Base-by-base conservation (phyloP, 1,140 invertebrate genomes). In the Cyclina sinensis region DNA sequence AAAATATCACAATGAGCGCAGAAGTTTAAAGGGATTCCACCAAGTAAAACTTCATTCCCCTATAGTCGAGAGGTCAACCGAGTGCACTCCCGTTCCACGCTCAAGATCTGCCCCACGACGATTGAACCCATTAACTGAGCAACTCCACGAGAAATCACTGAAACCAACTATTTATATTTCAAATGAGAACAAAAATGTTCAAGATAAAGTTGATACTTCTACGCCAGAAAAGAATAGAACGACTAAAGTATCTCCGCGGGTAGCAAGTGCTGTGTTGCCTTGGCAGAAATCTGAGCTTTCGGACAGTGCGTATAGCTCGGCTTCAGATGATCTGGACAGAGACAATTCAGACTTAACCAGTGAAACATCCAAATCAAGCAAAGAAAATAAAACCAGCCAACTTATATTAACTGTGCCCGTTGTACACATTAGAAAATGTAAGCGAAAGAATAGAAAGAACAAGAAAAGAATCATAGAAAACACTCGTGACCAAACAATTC, bases 271-370 rank as follows among this genome's bases (percentile, higher is more conserved):
- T 51, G 54, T 48, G 11, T 4, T 78, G 30, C 74, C 74, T 4
- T 78, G 74, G 74, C 24, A 32, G 7, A 48, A 78, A 2, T 35
- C 14, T 35, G 74, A 78, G 43, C 0, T 4, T 9, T 16, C 21
- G 16, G 74, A 78, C 74, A 78, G 74, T 35, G 74, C 74, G 21
- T 78, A 78, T 18, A 78, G 74, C 46, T 78, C 74, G 1, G 74
- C 74, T 0, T 78, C 74, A 5, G 74, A 78, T 35, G 74, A 78
- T 48, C 48, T 54, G 24, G 74, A 78, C 3, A n/a, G 11, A 30
- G 65, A 68, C 21, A 3, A 4, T 7, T 48, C 39, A 1, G 46
- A 76, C 35, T 30, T 27, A 30, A 14, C 46, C 21, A 51, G 74
- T 35, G 74, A 54, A 21, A 0, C 7, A 51, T 51, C 43, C 24